These are phyloP conservation scores for Paralichthys olivaceus DNA, from an alignment of 2,113 vertebrate genomes.

Conservation along the genomic window DNA sequence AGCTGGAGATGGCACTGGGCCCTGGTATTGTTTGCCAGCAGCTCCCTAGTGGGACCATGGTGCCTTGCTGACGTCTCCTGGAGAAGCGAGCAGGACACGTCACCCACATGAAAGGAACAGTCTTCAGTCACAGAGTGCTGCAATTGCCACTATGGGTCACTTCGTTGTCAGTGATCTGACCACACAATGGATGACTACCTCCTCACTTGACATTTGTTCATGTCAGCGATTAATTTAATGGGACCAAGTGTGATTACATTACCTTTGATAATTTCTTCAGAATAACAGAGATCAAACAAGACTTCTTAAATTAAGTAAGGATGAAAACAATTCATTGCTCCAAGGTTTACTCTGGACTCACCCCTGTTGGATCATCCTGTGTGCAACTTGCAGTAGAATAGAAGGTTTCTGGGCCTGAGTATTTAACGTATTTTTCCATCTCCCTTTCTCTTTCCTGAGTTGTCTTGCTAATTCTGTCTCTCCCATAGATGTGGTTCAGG, in stretches of 20 bases:
- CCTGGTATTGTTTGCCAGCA: conserved; percentile 74
- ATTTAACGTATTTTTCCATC: conserved; percentile 52
- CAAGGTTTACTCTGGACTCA: conserved; percentile 44
- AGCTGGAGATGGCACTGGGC: conserved; percentile 75
- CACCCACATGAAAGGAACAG: conserved; percentile 44
- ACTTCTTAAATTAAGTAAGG: conserved; percentile 1
- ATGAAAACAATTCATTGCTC: conserved; percentile 16
- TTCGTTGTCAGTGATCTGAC: conserved; percentile 19
- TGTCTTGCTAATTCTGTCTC: conserved; percentile 61
- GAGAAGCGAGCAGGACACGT: conserved; percentile 43
- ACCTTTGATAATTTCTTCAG: conserved; percentile 29
- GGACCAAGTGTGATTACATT: conserved; percentile 25
- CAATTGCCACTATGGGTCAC: conserved; percentile 12
- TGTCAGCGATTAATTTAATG: conserved; percentile 15
- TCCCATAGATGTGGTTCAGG: conserved; percentile 72
- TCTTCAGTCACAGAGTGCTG: conserved; percentile 11
- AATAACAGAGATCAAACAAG: conserved; percentile 30
- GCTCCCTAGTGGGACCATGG: conserved; percentile 58
- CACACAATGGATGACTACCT: not conserved
- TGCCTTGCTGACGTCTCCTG: conserved; percentile 54
- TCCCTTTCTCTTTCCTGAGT: conserved; percentile 31
- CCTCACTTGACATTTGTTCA: conserved; percentile 5
- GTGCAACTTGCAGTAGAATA: conserved; percentile 35
- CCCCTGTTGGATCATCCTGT: conserved; percentile 27
- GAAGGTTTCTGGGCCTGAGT: conserved; percentile 54